phyloP scores from a whole-genome alignment of 2,888 invertebrate genomes.

The Anaspis maculata region DNA sequence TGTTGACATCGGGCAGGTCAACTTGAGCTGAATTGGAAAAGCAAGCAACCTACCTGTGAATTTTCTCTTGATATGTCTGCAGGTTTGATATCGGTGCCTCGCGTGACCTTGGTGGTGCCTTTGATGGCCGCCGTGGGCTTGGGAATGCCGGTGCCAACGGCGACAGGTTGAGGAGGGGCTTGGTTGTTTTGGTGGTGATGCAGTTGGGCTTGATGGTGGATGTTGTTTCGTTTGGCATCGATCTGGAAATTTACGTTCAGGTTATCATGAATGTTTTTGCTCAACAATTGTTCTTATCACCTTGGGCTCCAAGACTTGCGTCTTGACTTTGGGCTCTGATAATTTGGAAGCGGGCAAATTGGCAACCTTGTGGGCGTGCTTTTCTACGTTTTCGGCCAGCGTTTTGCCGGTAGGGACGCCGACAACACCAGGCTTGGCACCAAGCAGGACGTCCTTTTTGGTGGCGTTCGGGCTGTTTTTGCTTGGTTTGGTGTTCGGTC shows the following conservation, averaged over 20 bases:
- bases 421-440: too few relatives aligned
- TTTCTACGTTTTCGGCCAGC: slow-evolving; percentile 33
- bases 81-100: slow-evolving; percentile 42
- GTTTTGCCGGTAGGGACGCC: slow-evolving; percentile 25
- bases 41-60: too few relatives aligned
- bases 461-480: slow-evolving; percentile 34
- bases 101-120: slow-evolving; percentile 66
- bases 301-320: too few relatives aligned
- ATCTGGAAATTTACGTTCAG: too few relatives aligned
- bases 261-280: too few relatives aligned
- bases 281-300: too few relatives aligned
- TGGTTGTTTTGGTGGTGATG: too few relatives aligned
- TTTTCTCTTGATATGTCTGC: slow-evolving; percentile 35
- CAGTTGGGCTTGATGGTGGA: too few relatives aligned
- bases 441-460: slow-evolving; percentile 37
- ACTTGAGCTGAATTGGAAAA: too few relatives aligned
- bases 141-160: slow-evolving; percentile 60
- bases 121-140: slow-evolving; percentile 90
- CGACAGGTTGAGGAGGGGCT: not conserved
- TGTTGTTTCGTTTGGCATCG: too few relatives aligned
- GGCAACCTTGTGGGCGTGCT: slow-evolving; percentile 39
- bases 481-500: slow-evolving; percentile 25
- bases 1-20: too few relatives aligned
- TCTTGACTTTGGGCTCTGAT: not conserved
- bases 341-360: too few relatives aligned